These are phyloP conservation scores for Crotophaga sulcirostris DNA, from an alignment of 2,113 vertebrate species.

Conservation along the genomic window DNA sequence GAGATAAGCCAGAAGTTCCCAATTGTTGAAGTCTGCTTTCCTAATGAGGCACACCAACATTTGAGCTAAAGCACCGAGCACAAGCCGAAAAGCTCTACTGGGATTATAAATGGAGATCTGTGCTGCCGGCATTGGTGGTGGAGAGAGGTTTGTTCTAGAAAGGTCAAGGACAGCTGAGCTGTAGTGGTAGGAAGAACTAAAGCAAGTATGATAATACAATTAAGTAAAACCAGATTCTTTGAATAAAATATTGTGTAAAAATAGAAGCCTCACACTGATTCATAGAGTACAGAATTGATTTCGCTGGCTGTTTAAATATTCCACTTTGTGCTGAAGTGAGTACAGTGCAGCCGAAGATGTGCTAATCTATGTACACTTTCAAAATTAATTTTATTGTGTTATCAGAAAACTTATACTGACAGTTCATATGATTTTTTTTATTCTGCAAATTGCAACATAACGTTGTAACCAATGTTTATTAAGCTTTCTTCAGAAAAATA, in stretches of 20 bases:
- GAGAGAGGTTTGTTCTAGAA: background rate
- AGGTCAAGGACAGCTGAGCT: background rate
- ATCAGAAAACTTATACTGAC: background rate
- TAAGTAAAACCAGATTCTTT: background rate
- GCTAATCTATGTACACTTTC: background rate
- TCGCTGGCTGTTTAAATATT: background rate
- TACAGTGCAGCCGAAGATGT: background rate
- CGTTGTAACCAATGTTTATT: background rate
- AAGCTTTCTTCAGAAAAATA: background rate
- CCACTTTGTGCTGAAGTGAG: background rate
- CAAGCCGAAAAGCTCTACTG: background rate
- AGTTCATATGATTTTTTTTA: background rate
- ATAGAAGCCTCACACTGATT: background rate
- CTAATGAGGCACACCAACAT: background rate
- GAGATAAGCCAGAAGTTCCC: background rate
- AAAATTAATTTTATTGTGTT: background rate
- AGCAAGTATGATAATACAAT: background rate
- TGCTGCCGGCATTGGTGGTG: background rate
- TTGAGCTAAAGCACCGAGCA: background rate
- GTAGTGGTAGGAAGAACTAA: background rate
- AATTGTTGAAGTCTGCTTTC: background rate
- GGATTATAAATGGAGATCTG: background rate
- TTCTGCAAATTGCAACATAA: background rate
- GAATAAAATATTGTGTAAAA: background rate
- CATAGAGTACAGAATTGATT: background rate